phyloP scores from a whole-genome alignment of 1,140 invertebrate species.

The Pseudomyrmex dendroicus region DNA sequence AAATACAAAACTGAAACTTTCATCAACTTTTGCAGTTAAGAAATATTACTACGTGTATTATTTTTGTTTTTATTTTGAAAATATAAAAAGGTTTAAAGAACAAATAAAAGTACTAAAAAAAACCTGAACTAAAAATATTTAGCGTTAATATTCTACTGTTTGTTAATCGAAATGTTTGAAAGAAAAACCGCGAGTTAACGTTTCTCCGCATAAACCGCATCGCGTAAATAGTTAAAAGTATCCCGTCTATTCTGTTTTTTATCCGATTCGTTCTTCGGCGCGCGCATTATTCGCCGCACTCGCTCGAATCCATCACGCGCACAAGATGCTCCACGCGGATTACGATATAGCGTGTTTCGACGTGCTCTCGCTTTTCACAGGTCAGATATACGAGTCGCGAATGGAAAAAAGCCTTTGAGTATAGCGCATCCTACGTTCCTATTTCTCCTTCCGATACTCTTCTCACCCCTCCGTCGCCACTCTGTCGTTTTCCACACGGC shows the following conservation, averaged over 20 bases:
- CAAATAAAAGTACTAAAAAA: no score
- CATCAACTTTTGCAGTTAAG: no score
- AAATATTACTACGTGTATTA: no score
- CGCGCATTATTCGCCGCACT: background rate
- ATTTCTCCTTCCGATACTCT: slow-evolving; percentile 22
- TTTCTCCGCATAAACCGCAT: no score
- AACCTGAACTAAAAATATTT: no score
- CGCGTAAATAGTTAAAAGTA: no score
- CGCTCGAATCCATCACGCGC: background rate
- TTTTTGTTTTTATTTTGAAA: no score
- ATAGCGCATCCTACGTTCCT: background rate
- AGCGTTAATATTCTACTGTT: no score
- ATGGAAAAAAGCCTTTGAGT: slow-evolving; percentile 36
- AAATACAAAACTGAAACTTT: no score
- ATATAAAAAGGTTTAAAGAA: no score
- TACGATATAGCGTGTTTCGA: slow-evolving; percentile 1
- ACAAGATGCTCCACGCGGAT: background rate
- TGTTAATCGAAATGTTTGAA: no score
- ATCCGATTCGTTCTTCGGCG: background rate
- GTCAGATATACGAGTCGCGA: slow-evolving; percentile 10
- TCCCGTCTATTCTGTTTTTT: background rate
- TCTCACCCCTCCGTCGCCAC: background rate
- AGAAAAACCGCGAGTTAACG: no score
- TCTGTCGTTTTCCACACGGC: background rate
- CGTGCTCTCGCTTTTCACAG: slow-evolving; percentile 12